Evolutionary conservation across 2,113 vertebrate species (phyloP).

Genomic region (Alligator mississippiensis): DNA sequence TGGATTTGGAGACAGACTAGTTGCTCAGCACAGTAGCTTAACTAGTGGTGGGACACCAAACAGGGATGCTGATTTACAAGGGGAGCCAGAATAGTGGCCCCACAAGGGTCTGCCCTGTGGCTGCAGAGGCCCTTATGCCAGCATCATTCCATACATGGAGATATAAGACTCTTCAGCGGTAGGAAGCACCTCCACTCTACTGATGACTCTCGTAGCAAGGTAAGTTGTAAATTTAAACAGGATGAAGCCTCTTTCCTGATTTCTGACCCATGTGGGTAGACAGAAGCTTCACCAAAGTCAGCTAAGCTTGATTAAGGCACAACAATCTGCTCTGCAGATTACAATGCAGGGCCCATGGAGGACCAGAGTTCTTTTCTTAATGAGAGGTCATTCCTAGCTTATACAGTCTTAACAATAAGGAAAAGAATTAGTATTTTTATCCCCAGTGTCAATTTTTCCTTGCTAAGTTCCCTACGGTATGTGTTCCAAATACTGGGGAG

Average conservation of each 20-base stretch:
- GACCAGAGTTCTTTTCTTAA: not conserved
- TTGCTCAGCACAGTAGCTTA: too few relatives aligned
- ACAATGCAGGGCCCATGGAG: not conserved
- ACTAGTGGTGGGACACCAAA: too few relatives aligned
- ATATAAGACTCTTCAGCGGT: too few relatives aligned
- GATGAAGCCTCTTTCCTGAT: not conserved
- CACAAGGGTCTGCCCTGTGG: too few relatives aligned
- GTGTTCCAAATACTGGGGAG: not conserved
- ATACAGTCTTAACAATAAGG: not conserved
- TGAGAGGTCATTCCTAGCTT: not conserved
- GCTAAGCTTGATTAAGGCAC: not conserved
- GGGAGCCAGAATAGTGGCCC: too few relatives aligned
- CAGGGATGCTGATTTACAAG: too few relatives aligned
- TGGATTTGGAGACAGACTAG: not conserved
- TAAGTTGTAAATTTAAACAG: not conserved
- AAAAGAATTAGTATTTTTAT: not conserved
- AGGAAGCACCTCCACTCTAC: not conserved
- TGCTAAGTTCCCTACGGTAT: not conserved
- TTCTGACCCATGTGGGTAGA: not conserved
- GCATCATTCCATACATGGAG: too few relatives aligned
- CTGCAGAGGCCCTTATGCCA: too few relatives aligned
- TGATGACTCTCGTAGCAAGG: not conserved
- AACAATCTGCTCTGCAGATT: not conserved
- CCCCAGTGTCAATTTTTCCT: not conserved
- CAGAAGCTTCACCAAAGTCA: not conserved